These are phyloP conservation scores for Chrysopilus asiliformis DNA, from an alignment of 2,888 invertebrate genomes.

Conservation along the genomic window DNA sequence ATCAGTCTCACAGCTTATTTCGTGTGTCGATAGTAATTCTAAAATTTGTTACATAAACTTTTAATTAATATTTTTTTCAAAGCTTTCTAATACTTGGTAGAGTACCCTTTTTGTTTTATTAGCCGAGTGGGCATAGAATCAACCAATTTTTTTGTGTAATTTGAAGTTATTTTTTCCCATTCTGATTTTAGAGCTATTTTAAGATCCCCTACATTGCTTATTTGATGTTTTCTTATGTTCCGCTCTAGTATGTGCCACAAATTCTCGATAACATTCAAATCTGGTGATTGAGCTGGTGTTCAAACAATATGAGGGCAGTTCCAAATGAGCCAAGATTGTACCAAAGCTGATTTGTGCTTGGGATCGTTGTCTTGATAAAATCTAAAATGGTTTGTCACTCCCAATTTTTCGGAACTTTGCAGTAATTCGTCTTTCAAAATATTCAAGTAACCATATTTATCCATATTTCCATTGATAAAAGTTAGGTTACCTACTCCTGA, in stretches of 20 bases:
- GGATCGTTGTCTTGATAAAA: constrained; percentile 14
- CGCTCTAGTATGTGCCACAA: constrained; percentile 18
- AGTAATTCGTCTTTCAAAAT: constrained; percentile 2
- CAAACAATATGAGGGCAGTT: constrained; percentile 10
- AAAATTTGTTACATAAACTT: too few species aligned
- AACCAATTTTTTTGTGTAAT: too few species aligned
- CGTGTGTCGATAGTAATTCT: too few species aligned
- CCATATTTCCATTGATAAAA: background rate
- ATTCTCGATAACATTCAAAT: constrained; percentile 16
- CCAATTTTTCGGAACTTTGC: constrained; percentile 3
- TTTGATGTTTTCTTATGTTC: background rate
- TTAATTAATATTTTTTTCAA: too few species aligned
- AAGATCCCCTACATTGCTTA: too few species aligned
- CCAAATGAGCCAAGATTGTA: constrained; percentile 10
- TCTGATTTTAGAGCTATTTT: too few species aligned
- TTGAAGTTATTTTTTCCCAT: too few species aligned
- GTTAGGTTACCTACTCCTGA: background rate
- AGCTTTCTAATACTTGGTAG: too few species aligned
- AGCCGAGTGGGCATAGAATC: too few species aligned
- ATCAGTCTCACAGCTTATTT: too few species aligned
- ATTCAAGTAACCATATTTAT: constrained; percentile 1
- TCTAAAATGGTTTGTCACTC: constrained; percentile 1
- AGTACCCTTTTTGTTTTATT: too few species aligned
- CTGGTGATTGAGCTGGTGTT: constrained; percentile 13
- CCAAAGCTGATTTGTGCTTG: constrained; percentile 10